Conservation (phyloP, 2,888 invertebrate genomes). For the Eudasyphora cyanicolor region DNA sequence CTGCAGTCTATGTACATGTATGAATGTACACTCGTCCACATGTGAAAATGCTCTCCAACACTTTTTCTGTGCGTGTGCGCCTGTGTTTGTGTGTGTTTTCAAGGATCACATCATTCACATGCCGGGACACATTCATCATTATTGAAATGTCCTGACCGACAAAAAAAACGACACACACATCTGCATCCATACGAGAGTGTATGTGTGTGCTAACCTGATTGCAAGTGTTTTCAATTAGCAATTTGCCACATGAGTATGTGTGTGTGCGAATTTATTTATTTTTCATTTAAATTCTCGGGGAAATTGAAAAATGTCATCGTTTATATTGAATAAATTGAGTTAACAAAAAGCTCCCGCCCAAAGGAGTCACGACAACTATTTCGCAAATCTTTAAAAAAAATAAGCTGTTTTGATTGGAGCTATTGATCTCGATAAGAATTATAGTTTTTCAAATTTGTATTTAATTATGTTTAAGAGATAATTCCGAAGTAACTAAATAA, state of each 20-base stretch:
- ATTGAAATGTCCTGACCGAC: conserved; percentile 38
- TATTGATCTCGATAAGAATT: too few species aligned
- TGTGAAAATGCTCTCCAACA: neutral
- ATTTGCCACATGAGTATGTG: neutral
- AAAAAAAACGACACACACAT: conserved; percentile 8
- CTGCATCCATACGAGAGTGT: conserved; percentile 26
- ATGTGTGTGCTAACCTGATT: conserved; percentile 47
- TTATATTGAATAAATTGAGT: conserved; percentile 24
- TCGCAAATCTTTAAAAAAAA: neutral
- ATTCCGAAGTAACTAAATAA: too few species aligned
- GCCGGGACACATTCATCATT: conserved; percentile 15
- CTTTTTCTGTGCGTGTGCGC: neutral
- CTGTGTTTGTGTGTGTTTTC: neutral
- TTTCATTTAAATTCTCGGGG: conserved; percentile 34
- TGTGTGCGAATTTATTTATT: conserved; percentile 49
- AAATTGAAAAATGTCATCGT: neutral
- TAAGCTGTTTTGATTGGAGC: too few species aligned
- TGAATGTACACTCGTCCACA: neutral
- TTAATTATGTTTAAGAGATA: too few species aligned
- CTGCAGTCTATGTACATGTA: neutral
- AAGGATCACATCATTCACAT: conserved; percentile 16
- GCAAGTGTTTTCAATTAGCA: conserved; percentile 59
- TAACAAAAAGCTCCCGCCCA: neutral
- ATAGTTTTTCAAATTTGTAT: too few species aligned
- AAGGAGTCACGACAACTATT: neutral